Evolutionary conservation across 2,113 vertebrate species (phyloP).

Genomic region (Cochlearius cochlearius): DNA sequence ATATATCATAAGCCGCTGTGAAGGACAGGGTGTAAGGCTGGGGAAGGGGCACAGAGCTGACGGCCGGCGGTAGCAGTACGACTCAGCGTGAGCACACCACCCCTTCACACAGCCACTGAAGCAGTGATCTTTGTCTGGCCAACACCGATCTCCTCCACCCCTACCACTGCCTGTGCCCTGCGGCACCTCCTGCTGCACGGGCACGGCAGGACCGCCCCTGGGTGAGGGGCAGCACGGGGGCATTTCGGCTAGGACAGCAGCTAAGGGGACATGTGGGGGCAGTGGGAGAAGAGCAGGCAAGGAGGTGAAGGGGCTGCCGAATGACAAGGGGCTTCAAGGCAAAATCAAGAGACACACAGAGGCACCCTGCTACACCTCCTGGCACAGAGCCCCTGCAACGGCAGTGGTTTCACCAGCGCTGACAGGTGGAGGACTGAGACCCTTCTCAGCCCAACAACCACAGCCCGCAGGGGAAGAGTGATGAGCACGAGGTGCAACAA

Average conservation of each 20-base stretch:
- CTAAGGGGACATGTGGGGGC: not conserved
- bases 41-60: not conserved
- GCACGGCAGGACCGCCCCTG: rapidly evolving
- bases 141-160: not conserved
- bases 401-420: not conserved
- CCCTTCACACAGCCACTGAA: not conserved
- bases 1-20: rapidly evolving
- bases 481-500: rapidly evolving
- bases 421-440: not conserved
- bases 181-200: not conserved
- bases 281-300: not conserved
- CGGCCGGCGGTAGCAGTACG: not conserved
- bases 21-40: not conserved
- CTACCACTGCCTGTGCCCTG: rapidly evolving
- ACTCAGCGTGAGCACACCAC: not conserved
- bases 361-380: not conserved
- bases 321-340: not conserved
- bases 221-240: rapidly evolving
- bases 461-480: not conserved
- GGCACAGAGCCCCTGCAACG: not conserved
- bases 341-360: not conserved
- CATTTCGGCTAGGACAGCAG: not conserved
- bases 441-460: not conserved
- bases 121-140: not conserved
- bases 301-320: not conserved